A percentile compares a stretch with the other conserved stretches of the same genome.
These are phyloP conservation scores for Cataglyphis hispanica DNA, from an alignment of 1,140 invertebrate species.

Conservation along the genomic window DNA sequence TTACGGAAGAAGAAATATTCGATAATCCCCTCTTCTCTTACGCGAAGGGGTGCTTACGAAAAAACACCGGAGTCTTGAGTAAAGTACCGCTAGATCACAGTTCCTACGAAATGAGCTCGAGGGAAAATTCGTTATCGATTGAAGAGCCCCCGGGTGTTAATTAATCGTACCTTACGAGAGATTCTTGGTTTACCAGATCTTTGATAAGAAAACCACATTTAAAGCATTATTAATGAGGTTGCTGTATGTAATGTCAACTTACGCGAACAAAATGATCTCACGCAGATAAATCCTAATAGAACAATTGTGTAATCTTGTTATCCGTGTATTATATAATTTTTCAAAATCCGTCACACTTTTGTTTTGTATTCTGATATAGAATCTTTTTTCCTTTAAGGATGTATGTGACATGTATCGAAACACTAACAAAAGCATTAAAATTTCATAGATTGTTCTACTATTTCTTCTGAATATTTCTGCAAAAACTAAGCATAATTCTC, in stretches of 20 bases:
- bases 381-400: background rate
- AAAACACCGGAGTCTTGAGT: background rate
- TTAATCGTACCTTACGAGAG: background rate
- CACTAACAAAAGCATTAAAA: no score
- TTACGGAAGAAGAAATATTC: background rate
- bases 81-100: background rate
- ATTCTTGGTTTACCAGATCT: conserved; percentile 14
- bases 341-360: background rate
- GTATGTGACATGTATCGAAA: no score
- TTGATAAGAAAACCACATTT: background rate
- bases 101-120: background rate
- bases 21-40: background rate
- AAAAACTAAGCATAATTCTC: no score
- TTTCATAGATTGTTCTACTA: no score
- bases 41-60: background rate
- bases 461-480: no score
- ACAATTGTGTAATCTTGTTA: conserved; percentile 13
- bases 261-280: background rate
- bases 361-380: background rate
- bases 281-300: background rate
- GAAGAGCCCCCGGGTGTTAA: conserved; percentile 20
- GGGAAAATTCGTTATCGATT: conserved; percentile 30
- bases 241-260: background rate
- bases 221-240: background rate
- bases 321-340: background rate